A percentile compares a stretch with the other conserved stretches of the same genome.
phyloP scores from a whole-genome alignment of 1,140 invertebrate species.

The Bombus picipes region DNA sequence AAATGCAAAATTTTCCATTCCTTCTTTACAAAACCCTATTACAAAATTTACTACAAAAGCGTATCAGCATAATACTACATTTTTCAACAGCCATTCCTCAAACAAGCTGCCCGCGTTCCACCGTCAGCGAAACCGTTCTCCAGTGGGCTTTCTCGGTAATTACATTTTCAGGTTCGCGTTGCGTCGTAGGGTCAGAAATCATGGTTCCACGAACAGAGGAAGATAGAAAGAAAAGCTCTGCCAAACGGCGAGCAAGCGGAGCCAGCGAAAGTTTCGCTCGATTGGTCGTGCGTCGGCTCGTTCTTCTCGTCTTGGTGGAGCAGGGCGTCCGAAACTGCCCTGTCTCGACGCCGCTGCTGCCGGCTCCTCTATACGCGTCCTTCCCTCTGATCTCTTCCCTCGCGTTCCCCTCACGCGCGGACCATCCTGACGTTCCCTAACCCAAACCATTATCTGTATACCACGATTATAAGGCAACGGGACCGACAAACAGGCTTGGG shows the following conservation, averaged over 20 bases:
- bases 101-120: background rate
- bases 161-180: slow-evolving; percentile 51
- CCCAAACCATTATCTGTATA: slow-evolving; percentile 71
- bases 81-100: background rate
- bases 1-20: no score
- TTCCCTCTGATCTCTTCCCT: slow-evolving; percentile 45
- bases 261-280: slow-evolving; percentile 65
- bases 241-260: slow-evolving; percentile 60
- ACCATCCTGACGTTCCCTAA: slow-evolving; percentile 63
- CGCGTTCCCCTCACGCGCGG: slow-evolving; percentile 19
- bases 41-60: no score
- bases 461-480: slow-evolving; percentile 73
- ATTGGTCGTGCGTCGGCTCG: slow-evolving; percentile 55
- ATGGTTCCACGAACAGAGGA: slow-evolving; percentile 10
- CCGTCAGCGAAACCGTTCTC: slow-evolving; percentile 11
- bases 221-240: slow-evolving; percentile 49
- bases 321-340: slow-evolving; percentile 51
- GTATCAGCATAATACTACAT: background rate
- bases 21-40: no score
- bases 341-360: slow-evolving; percentile 56
- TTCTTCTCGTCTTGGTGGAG: slow-evolving; percentile 34
- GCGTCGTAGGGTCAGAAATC: slow-evolving; percentile 44
- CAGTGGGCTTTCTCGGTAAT: slow-evolving; percentile 53
- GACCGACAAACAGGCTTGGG: slow-evolving; percentile 71
- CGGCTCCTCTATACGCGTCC: slow-evolving; percentile 41